phyloP scores from a whole-genome alignment of 2,797 vertebrate species.

The Hybognathus amarus region DNA sequence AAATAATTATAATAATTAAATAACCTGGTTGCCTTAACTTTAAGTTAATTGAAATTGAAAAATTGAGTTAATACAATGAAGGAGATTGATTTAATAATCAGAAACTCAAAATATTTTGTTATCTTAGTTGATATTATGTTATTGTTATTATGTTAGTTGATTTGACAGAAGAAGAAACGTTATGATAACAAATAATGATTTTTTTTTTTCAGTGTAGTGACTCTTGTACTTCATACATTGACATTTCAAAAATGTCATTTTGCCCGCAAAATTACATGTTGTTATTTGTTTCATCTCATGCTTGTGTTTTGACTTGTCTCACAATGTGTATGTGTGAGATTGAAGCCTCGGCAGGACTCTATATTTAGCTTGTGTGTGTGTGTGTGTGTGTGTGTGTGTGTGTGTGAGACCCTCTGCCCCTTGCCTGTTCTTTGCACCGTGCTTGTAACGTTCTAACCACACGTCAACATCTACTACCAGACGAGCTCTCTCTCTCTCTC shows the following conservation, averaged over 20 bases:
- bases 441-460: conserved; percentile 61
- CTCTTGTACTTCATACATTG: neutral
- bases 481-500: conserved; percentile 25
- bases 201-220: neutral
- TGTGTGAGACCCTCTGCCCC: conserved; percentile 34
- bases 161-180: too few relatives aligned
- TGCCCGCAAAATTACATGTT: neutral
- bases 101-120: too few relatives aligned
- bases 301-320: conserved; percentile 41
- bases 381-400: conserved; percentile 12
- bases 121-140: too few relatives aligned
- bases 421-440: conserved; percentile 51
- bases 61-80: too few relatives aligned
- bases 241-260: too few relatives aligned
- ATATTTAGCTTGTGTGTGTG: conserved; percentile 47
- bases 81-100: too few relatives aligned
- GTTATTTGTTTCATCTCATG: conserved; percentile 34
- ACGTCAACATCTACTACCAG: conserved; percentile 61
- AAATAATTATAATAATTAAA: too few relatives aligned
- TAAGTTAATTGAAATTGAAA: too few relatives aligned
- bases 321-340: conserved; percentile 43
- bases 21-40: too few relatives aligned
- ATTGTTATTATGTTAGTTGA: too few relatives aligned
- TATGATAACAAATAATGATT: too few relatives aligned
- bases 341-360: conserved; percentile 45